phyloP scores from a whole-genome alignment of 2,797 vertebrate species.

The Dermochelys coriacea region DNA sequence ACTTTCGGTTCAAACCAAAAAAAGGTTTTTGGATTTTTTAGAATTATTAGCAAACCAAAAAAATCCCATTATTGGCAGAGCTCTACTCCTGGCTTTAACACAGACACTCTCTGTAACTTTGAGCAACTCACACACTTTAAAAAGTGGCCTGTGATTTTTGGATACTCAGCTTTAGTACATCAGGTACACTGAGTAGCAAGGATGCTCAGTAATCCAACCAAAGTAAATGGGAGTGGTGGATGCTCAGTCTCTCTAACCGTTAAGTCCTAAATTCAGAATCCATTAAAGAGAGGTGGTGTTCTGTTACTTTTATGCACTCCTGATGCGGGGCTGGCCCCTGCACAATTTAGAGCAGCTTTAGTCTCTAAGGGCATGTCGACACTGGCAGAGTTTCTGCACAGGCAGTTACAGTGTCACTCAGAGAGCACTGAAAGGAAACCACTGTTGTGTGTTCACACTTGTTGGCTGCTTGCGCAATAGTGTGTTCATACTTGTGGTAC shows the following conservation, averaged over 20 bases:
- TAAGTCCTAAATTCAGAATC: neutral
- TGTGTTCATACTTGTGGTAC: too few relatives aligned
- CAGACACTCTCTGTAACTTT: neutral
- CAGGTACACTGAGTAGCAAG: neutral
- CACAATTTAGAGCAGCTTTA: neutral
- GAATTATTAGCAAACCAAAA: neutral
- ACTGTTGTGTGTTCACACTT: too few relatives aligned
- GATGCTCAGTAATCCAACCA: neutral
- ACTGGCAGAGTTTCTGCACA: too few relatives aligned
- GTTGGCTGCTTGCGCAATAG: too few relatives aligned
- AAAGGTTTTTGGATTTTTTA: neutral
- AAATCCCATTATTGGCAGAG: neutral
- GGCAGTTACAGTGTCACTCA: too few relatives aligned
- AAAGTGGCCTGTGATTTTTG: neutral
- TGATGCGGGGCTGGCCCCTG: neutral
- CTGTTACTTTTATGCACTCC: neutral
- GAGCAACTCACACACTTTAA: neutral
- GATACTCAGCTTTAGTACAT: neutral
- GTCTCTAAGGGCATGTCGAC: neutral
- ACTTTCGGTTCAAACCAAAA: neutral
- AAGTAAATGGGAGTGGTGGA: neutral
- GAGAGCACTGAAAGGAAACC: too few relatives aligned
- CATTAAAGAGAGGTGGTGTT: neutral
- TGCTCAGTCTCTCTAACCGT: neutral
- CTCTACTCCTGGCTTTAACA: neutral